Conservation (phyloP, 2,888 invertebrate genomes). For the Ischnura elegans region DNA sequence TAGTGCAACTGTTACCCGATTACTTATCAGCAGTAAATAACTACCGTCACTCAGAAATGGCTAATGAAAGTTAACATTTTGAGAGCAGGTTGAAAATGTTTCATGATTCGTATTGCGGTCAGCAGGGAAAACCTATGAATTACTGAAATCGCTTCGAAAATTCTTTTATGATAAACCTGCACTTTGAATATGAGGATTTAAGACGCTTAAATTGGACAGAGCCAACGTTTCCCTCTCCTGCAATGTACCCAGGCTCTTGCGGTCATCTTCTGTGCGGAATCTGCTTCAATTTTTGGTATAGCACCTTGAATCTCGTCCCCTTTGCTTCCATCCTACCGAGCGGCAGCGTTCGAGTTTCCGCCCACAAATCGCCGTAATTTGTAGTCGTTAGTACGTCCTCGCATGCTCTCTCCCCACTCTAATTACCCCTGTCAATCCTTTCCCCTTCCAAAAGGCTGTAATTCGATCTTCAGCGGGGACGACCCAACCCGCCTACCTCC, state of each 20-base stretch:
- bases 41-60: no score
- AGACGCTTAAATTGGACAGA: background rate
- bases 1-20: no score
- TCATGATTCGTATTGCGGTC: no score
- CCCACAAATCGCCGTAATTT: slow-evolving; percentile 24
- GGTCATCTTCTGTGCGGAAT: background rate
- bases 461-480: background rate
- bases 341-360: background rate
- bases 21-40: no score
- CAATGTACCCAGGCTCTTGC: background rate
- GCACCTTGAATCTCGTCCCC: background rate
- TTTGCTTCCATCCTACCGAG: background rate
- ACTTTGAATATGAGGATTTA: no score
- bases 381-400: slow-evolving; percentile 10
- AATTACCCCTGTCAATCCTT: slow-evolving; percentile 31
- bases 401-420: background rate
- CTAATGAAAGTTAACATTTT: no score
- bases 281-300: background rate
- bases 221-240: background rate
- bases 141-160: no score
- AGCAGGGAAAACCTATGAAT: no score
- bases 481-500: no score
- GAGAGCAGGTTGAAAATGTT: no score
- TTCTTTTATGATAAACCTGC: no score
- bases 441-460: background rate